A percentile compares a stretch with the other conserved stretches of the same genome.
These are phyloP conservation scores for Balearica regulorum DNA, from an alignment of 2,797 vertebrate genomes.

Conservation along the genomic window DNA sequence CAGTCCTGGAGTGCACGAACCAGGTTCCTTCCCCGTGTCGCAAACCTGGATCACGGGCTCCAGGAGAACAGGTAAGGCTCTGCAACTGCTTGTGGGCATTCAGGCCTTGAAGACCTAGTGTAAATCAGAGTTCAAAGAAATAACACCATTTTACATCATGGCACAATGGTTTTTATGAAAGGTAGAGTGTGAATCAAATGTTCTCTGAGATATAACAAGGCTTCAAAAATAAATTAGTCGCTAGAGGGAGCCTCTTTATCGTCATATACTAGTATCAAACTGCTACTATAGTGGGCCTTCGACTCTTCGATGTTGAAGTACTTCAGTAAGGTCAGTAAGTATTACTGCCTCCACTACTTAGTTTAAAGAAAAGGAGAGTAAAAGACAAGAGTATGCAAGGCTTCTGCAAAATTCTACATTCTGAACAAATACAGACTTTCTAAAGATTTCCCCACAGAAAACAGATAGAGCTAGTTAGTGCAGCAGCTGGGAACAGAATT, in stretches of 20 bases:
- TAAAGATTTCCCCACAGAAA: neutral
- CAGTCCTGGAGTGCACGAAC: fast-evolving
- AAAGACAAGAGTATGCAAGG: neutral
- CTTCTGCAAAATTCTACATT: neutral
- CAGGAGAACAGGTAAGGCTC: neutral
- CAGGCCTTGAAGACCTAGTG: neutral
- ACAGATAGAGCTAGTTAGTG: neutral
- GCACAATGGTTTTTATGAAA: neutral
- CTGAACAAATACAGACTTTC: neutral
- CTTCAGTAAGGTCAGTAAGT: fast-evolving
- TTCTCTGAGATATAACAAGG: neutral
- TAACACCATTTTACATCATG: neutral
- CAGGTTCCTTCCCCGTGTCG: fast-evolving
- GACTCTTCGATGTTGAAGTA: neutral
- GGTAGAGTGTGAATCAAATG: neutral
- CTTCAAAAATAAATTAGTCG: neutral
- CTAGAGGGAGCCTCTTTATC: slow-evolving; percentile 44
- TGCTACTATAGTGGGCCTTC: fast-evolving
- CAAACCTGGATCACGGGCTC: neutral
- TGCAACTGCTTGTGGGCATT: neutral
- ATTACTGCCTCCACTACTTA: neutral
- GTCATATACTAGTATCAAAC: neutral
- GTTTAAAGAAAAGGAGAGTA: neutral
- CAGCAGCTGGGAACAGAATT: neutral
- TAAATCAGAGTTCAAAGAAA: neutral